Evolutionary conservation across 2,888 invertebrate genomes (phyloP).

Genomic region (Alentia gelatinosa): DNA sequence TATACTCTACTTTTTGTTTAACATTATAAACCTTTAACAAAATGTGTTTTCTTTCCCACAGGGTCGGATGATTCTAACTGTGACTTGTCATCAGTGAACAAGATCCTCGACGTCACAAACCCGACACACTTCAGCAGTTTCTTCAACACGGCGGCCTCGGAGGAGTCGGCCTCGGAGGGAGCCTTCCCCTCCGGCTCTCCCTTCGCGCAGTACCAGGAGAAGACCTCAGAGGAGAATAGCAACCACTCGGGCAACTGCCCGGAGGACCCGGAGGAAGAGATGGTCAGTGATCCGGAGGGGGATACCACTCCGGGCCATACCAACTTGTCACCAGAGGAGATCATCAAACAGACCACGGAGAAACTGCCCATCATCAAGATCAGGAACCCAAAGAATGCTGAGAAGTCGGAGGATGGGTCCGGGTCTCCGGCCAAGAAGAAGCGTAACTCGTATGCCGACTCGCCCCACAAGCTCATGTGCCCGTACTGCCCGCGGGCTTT

Average conservation of each 20-base stretch:
- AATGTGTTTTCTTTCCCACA: not conserved
- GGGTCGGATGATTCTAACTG: conserved; percentile 65
- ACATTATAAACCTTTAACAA: not conserved
- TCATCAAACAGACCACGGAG: conserved; percentile 29
- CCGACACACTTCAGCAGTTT: conserved; percentile 85
- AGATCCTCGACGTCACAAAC: conserved; percentile 86
- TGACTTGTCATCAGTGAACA: conserved; percentile 90
- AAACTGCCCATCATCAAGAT: conserved; percentile 42
- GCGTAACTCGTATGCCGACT: conserved; percentile 96
- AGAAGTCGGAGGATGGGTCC: not conserved
- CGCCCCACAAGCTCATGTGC: conserved; percentile 95
- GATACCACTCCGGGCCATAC: not conserved
- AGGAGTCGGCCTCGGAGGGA: not conserved
- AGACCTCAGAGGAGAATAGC: not conserved
- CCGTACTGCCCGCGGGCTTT: conserved; percentile 95
- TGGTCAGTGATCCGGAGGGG: not conserved
- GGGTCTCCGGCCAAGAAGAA: conserved; percentile 84
- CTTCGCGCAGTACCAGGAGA: not conserved
- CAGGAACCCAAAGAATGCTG: conserved; percentile 1
- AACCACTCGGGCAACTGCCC: not conserved
- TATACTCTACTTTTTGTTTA: not conserved
- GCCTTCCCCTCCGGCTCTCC: not conserved
- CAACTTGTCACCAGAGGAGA: not conserved
- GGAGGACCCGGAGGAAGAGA: not conserved
- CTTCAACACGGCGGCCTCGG: conserved; percentile 78